Evolutionary conservation across 2,797 vertebrate genomes (phyloP).

Genomic region (Gymnoscopelus microlampas): DNA sequence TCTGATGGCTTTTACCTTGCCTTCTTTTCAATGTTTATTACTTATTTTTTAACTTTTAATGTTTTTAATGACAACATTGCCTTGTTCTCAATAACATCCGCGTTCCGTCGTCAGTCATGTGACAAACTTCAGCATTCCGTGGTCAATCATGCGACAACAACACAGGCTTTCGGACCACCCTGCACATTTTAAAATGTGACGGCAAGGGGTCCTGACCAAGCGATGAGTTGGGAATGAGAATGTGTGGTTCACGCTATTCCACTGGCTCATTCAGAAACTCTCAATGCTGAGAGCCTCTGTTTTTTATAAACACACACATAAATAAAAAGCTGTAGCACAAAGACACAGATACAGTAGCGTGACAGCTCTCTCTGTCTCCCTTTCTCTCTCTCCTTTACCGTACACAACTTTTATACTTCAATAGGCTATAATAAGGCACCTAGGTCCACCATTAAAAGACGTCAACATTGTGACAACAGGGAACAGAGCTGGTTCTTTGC

Average conservation of each 20-base stretch:
- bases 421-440: slow-evolving; percentile 31
- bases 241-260: too few species aligned
- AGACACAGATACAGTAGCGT: slow-evolving; percentile 35
- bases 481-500: slow-evolving; percentile 57
- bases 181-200: too few species aligned
- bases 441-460: slow-evolving; percentile 8
- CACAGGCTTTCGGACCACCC: too few species aligned
- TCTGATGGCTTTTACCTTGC: too few species aligned
- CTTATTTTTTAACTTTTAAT: not conserved
- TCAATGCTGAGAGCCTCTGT: slow-evolving; percentile 13
- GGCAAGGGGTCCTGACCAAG: too few species aligned
- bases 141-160: not conserved
- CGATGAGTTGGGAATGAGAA: too few species aligned
- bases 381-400: slow-evolving; percentile 30
- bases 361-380: slow-evolving; percentile 29
- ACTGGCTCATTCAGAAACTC: slow-evolving; percentile 29
- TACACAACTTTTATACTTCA: slow-evolving; percentile 63
- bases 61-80: not conserved
- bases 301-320: slow-evolving; percentile 51
- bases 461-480: slow-evolving; percentile 48
- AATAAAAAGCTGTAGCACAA: slow-evolving; percentile 41
- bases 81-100: too few species aligned
- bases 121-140: not conserved
- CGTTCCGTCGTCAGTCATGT: not conserved
- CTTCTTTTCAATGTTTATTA: too few species aligned